A percentile compares a stretch with the other conserved stretches of the same genome.
Evolutionary conservation across 2,888 invertebrate genomes (phyloP).

Genomic region (Ormyrus nitidulus): DNA sequence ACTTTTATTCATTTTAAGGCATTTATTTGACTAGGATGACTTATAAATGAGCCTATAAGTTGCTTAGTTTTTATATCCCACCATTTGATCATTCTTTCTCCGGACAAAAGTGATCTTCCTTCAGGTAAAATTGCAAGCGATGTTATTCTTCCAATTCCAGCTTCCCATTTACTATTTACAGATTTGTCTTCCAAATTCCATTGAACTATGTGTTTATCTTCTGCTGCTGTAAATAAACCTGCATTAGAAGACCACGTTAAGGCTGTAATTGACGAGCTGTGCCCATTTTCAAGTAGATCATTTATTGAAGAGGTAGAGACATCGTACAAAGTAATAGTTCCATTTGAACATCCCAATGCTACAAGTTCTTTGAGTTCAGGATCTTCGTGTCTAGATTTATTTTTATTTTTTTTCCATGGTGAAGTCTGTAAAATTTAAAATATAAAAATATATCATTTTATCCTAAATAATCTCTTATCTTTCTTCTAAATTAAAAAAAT

Average conservation of each 20-base stretch:
- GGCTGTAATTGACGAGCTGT: slow-evolving; percentile 77
- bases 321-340: slow-evolving; percentile 83
- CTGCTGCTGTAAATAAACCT: slow-evolving; percentile 78
- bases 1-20: slow-evolving; percentile 73
- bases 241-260: slow-evolving; percentile 77
- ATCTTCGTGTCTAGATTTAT: slow-evolving; percentile 71
- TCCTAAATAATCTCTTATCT: no score
- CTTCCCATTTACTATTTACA: slow-evolving; percentile 80
- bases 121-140: slow-evolving; percentile 72
- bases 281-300: slow-evolving; percentile 73
- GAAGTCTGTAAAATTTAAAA: slow-evolving; percentile 70
- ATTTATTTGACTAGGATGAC: slow-evolving; percentile 80
- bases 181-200: slow-evolving; percentile 76
- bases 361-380: slow-evolving; percentile 76
- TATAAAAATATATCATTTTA: neutral
- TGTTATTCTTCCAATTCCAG: slow-evolving; percentile 78
- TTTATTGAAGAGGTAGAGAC: slow-evolving; percentile 74
- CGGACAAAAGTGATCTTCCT: slow-evolving; percentile 68
- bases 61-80: slow-evolving; percentile 81
- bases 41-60: slow-evolving; percentile 80
- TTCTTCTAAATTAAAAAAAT: no score
- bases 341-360: slow-evolving; percentile 85
- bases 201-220: slow-evolving; percentile 78
- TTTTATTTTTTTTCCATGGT: slow-evolving; percentile 77
- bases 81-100: slow-evolving; percentile 77